Evolutionary conservation across 2,888 invertebrate species (phyloP), one percentile per base, ranked within the genome.

Genomic region (Galerucella pusilla): DNA sequence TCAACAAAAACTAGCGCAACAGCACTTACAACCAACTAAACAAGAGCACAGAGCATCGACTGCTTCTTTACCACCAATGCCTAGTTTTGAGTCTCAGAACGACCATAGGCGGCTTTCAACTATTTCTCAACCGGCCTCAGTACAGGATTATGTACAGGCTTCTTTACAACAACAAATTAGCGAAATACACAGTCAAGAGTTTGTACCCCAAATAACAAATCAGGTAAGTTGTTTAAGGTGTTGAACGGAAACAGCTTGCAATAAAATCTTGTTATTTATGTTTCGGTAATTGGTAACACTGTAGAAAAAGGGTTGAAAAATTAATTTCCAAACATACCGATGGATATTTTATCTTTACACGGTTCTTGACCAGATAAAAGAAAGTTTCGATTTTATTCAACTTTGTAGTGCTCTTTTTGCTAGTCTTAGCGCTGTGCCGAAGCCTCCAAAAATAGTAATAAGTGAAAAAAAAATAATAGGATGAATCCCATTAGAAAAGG

Each of bases 1-100:
- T 60, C 86, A 87, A 68, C 85, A 86, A 75, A 86, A 86, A 77
- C 78, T 87, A 61, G 84, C 85, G 0, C 87, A 87, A 75, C 86
- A 85, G 65, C 83, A 85, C 60, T 66, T 81, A 42, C 81, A 66
- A 46, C 66, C 65, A 4, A 72, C 73, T 9, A 79, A 69, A 16
- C 68, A 68, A 28, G 76, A 83, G 25, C 81, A 85, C 67, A 78
- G 85, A 63, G 74, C 85, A 12, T 85, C 85, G 4, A 85, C 84
- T 1, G 79, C 81, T 7, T 86, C 86, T 10, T 77, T 86, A 35
- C 87, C 87, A 10, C 86, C 87, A 4, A 83, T 85, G 79, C 78
- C 84, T 0, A 82, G 78, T n/a, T 85, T 85, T 68, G 86, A 86
- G 4, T 73, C 57, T 35, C 78, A 76, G 64, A 70, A 61, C 49